phyloP scores from a whole-genome alignment of 2,888 invertebrate genomes.

The Mantis religiosa region DNA sequence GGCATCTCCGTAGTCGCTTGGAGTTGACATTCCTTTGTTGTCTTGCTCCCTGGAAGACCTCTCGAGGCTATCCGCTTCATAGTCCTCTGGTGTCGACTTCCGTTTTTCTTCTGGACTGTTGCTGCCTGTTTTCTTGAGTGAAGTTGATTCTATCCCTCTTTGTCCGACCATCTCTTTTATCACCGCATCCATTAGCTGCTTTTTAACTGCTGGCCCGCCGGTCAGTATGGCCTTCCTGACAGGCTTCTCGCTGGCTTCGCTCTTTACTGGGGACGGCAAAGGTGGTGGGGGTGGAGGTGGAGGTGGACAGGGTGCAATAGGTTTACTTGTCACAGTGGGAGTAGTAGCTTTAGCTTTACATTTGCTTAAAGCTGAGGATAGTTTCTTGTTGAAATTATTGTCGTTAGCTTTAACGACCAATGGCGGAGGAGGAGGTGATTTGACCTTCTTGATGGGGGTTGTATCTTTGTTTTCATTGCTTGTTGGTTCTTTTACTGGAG shows the following conservation, averaged over 20 bases:
- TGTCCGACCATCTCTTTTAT: conserved; percentile 44
- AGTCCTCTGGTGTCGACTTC: conserved; percentile 45
- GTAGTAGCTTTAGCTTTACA: background rate
- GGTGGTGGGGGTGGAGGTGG: conserved; percentile 21
- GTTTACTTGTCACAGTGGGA: background rate
- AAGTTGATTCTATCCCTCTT: conserved; percentile 16
- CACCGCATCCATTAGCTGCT: conserved; percentile 47
- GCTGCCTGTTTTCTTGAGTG: background rate
- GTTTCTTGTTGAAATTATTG: background rate
- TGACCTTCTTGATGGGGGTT: background rate
- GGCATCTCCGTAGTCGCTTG: conserved; percentile 60
- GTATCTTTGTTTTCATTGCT: conserved; percentile 37
- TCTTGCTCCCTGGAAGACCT: conserved; percentile 44
- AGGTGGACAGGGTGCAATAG: background rate
- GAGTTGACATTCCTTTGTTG: conserved; percentile 53
- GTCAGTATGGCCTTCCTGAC: background rate
- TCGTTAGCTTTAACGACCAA: background rate
- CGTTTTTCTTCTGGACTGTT: background rate
- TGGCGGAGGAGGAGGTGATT: background rate
- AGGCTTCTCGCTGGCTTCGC: background rate
- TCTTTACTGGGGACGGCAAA: conserved; percentile 10
- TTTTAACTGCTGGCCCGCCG: conserved; percentile 32
- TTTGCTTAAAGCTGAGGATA: background rate
- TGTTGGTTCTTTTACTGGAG: background rate
- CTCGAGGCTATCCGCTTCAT: conserved; percentile 72